Base-by-base conservation (phyloP, 2,113 vertebrate genomes). In the Corvus cornix region DNA sequence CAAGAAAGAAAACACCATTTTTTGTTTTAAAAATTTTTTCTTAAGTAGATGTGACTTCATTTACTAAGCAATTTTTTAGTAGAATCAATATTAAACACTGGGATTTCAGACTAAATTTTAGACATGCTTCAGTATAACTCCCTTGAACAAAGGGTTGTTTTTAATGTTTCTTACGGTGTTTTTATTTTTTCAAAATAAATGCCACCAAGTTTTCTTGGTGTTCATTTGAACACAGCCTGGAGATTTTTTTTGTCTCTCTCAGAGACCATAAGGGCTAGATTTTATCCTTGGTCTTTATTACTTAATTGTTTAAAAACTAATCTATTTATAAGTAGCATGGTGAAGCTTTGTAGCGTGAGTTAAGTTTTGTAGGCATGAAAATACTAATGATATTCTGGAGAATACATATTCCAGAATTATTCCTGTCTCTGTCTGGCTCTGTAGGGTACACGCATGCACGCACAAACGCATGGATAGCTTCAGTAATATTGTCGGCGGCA, bases 281-380 rank as follows among this genome's bases (percentile, higher is more conserved):
- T 86, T 94, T 66, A 16, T 80, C 24, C 13, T 16, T 41, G 7
- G 3, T 53, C 22, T 79, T 74, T 52, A 39, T 59, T 27, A 44
- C 12, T 39, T 74, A n/a, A 44, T 35, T 56, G 31, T 43, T 73
- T 64, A 22, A 11, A 31, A 64, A 35, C 3, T 0, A 35, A 43
- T 64, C 14, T 43, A 10, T 66, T 44, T 67, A 24, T n/a, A 81
- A 77, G 22, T 63, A 67, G 17, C 0, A 0, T 46, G 27, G 24
- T 68, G 20, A 12, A 74, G 33, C 15, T 67, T 56, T 74, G 17
- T 52, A 49, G 28, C 28, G 6, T 10, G 19, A 79, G 16, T 72
- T 76, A 31, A 8, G 2, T 81, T 68, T 82, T 78, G 20, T 44
- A 72, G 33, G 13, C 30, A n/a, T 55, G 41, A 78, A 81, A 74